These are phyloP conservation scores for Sapayoa aenigma DNA, from an alignment of 2,113 vertebrate genomes.

Conservation along the genomic window DNA sequence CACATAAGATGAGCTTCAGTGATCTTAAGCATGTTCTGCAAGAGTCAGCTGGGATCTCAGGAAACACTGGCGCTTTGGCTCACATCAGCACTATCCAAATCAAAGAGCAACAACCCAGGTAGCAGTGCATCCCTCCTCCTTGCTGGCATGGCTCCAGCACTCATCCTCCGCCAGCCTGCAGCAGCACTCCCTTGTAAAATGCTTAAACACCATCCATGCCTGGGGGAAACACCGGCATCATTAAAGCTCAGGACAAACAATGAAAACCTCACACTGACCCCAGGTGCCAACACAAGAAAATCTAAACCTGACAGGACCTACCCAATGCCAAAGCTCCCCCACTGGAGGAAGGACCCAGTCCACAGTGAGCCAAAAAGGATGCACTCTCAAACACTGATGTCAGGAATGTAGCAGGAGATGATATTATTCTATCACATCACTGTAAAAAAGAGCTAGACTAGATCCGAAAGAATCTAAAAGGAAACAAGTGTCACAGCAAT, in stretches of 20 bases:
- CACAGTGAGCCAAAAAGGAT: background rate
- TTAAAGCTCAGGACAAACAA: background rate
- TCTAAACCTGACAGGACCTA: background rate
- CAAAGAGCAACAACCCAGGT: background rate
- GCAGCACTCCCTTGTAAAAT: background rate
- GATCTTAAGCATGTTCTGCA: background rate
- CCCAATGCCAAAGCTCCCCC: accelerated
- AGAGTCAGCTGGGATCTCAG: background rate
- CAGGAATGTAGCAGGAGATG: accelerated
- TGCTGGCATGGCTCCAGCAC: background rate
- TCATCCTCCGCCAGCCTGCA: background rate
- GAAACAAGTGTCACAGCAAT: background rate
- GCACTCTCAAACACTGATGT: background rate
- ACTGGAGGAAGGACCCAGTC: background rate
- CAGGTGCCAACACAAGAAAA: background rate
- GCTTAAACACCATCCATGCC: background rate
- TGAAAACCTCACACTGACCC: background rate
- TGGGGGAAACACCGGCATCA: background rate
- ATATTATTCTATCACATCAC: background rate
- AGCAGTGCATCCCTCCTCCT: background rate
- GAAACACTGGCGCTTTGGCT: background rate
- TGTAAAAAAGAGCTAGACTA: background rate
- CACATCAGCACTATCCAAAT: background rate
- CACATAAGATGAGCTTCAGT: background rate
- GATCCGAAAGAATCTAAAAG: background rate